These are phyloP conservation scores for Drosophila picticornis DNA, from an alignment of 2,888 invertebrate species.

Conservation along the genomic window DNA sequence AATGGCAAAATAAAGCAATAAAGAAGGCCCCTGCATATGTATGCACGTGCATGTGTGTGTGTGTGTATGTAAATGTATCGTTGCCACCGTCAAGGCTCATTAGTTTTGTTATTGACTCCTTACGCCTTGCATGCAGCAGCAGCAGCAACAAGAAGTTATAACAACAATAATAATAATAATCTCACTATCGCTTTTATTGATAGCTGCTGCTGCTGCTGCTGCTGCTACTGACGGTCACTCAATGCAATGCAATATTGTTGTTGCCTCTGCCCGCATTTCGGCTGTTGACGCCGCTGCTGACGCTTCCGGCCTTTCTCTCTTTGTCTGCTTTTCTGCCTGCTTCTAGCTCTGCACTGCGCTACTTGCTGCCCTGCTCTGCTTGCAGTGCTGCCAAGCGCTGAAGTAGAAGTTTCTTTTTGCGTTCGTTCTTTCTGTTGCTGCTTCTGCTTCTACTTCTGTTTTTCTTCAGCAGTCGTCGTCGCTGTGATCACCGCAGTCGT, in stretches of 20 bases:
- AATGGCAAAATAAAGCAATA: constrained; percentile 78
- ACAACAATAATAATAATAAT: constrained; percentile 30
- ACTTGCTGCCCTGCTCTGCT: constrained; percentile 6
- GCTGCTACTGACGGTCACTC: constrained; percentile 64
- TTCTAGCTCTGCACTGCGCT: constrained; percentile 19
- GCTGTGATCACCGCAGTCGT: constrained; percentile 70
- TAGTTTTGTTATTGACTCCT: constrained; percentile 79
- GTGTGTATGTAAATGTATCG: constrained; percentile 12
- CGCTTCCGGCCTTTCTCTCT: constrained; percentile 63
- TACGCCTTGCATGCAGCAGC: constrained; percentile 45
- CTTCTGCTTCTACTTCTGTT: constrained; percentile 40
- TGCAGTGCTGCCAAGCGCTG: constrained; percentile 30
- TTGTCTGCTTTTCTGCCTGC: constrained; percentile 34
- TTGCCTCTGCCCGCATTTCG: constrained; percentile 69
- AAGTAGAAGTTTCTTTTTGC: constrained; percentile 64
- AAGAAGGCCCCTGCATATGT: constrained; percentile 37
- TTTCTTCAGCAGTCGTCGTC: constrained; percentile 33
- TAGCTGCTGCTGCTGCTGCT: constrained; percentile 63
- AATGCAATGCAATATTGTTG: constrained; percentile 59
- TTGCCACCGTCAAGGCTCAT: constrained; percentile 74
- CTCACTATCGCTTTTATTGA: constrained; percentile 79
- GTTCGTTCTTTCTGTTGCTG: constrained; percentile 22
- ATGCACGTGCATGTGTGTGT: background rate
- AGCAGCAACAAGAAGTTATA: constrained; percentile 18
- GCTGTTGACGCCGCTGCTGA: constrained; percentile 55